A percentile compares a stretch with the other conserved stretches of the same genome.
These are phyloP conservation scores for Cepaea nemoralis DNA, from an alignment of 1,140 invertebrate species.

Conservation along the genomic window DNA sequence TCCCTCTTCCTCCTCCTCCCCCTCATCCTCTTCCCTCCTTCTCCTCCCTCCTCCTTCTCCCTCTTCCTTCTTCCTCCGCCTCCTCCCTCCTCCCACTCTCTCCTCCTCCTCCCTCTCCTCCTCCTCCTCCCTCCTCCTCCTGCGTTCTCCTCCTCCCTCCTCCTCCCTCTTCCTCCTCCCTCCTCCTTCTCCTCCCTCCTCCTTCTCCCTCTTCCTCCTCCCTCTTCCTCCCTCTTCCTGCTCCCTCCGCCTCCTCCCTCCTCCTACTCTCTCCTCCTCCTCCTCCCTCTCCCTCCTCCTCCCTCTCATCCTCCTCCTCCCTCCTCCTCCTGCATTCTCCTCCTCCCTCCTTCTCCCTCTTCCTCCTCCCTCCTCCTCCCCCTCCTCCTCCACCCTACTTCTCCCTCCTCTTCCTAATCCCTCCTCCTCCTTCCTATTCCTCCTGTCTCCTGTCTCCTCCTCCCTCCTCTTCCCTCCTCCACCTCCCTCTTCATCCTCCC, in stretches of 20 bases:
- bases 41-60: neutral
- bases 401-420: too few species aligned
- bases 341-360: too few species aligned
- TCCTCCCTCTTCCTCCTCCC: neutral
- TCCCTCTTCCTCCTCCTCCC: neutral
- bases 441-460: too few species aligned
- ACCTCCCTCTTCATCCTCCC: slow-evolving; percentile 4
- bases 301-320: too few species aligned
- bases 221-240: neutral
- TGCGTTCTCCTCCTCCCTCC: neutral
- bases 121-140: neutral
- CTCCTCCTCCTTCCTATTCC: too few species aligned
- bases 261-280: too few species aligned
- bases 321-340: too few species aligned
- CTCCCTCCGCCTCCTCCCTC: too few species aligned
- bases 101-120: neutral
- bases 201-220: neutral
- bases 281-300: too few species aligned
- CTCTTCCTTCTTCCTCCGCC: too few species aligned
- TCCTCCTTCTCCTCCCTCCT: neutral
- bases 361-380: neutral
- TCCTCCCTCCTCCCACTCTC: too few species aligned
- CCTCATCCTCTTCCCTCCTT: neutral
- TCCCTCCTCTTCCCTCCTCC: neutral
- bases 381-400: too few species aligned